Conservation (phyloP, 1,140 invertebrate species). For the Reticulitermes speratus region DNA sequence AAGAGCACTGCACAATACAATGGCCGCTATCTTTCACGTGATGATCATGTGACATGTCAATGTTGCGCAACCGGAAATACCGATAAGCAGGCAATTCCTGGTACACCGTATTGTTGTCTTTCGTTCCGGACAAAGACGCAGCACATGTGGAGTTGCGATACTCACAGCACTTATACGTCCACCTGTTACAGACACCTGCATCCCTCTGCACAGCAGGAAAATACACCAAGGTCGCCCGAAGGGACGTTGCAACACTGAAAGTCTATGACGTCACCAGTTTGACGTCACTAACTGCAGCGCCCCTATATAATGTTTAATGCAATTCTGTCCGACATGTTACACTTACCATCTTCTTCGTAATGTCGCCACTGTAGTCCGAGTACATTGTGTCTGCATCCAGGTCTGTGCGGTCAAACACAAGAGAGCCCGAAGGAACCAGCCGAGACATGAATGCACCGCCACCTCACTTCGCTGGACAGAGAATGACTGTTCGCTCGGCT, state of each 20-base stretch:
- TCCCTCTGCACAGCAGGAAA: neutral
- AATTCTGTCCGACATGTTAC: neutral
- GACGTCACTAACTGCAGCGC: conserved; percentile 8
- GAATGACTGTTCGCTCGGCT: neutral
- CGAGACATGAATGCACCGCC: conserved; percentile 3
- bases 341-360: conserved; percentile 23
- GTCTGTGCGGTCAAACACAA: conserved; percentile 18
- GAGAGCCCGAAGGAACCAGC: conserved; percentile 20
- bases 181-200: neutral
- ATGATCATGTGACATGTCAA: neutral
- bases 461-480: neutral
- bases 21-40: neutral
- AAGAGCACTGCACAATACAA: neutral
- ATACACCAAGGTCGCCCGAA: neutral
- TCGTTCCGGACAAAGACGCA: neutral
- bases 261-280: neutral
- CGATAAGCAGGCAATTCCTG: neutral
- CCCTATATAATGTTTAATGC: neutral
- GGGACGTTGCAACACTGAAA: neutral
- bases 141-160: neutral
- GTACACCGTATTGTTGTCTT: neutral
- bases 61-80: conserved; percentile 1
- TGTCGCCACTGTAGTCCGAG: conserved; percentile 18
- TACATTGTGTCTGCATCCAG: conserved; percentile 11
- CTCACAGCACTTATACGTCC: neutral